A percentile compares a stretch with the other conserved stretches of the same genome.
Evolutionary conservation across 2,888 invertebrate genomes (phyloP).

Genomic region (Amblyjoppa proteus): DNA sequence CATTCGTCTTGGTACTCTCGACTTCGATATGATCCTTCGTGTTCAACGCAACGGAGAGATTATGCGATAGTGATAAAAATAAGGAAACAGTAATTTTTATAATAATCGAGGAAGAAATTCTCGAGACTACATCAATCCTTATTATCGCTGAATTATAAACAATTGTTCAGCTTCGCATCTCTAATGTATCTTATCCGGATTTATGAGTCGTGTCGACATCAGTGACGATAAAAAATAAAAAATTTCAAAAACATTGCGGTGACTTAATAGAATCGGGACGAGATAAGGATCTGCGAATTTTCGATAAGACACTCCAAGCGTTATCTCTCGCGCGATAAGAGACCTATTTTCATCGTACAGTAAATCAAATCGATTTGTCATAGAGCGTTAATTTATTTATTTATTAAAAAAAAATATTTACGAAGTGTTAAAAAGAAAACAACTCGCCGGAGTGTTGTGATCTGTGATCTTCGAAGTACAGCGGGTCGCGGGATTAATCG

Average conservation of each 20-base stretch:
- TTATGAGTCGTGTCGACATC: conserved; percentile 22
- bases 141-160: conserved; percentile 9
- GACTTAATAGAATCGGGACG: background rate
- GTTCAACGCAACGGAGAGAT: background rate
- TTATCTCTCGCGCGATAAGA: conserved; percentile 5
- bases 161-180: background rate
- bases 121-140: conserved; percentile 1
- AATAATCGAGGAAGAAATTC: background rate
- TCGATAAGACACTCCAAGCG: conserved; percentile 9
- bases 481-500: conserved; percentile 38
- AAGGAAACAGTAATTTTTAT: conserved; percentile 4
- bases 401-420: too few relatives aligned
- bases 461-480: conserved; percentile 29
- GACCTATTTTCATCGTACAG: background rate
- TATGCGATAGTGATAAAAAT: background rate
- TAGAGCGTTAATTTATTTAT: background rate
- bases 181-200: conserved; percentile 8
- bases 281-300: conserved; percentile 4
- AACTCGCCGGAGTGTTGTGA: too few relatives aligned
- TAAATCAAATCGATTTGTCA: conserved; percentile 4
- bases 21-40: background rate
- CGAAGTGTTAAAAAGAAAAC: too few relatives aligned
- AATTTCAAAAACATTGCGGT: background rate
- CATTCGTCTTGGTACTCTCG: conserved; percentile 34
- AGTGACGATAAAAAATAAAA: background rate